Evolutionary conservation across 2,113 vertebrate species (phyloP).

Genomic region (Mesitornis unicolor): DNA sequence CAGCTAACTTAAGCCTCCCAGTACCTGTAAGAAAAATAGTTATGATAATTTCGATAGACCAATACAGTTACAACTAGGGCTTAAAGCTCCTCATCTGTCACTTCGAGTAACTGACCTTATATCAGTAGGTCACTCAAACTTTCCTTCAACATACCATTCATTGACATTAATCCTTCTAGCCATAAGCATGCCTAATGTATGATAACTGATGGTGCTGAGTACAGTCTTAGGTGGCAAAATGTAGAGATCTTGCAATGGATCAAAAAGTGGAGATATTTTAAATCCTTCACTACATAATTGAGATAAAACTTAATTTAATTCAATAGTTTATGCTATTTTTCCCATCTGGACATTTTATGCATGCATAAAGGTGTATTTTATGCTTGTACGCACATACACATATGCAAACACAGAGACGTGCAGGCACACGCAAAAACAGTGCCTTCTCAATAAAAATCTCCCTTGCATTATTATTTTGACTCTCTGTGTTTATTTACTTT

Average conservation of each 20-base stretch:
- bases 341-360: neutral
- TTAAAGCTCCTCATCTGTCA: neutral
- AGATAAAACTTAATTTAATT: neutral
- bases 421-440: neutral
- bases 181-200: neutral
- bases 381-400: neutral
- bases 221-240: neutral
- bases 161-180: neutral
- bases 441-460: neutral
- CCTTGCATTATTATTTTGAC: neutral
- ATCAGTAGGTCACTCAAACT: neutral
- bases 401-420: neutral
- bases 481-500: neutral
- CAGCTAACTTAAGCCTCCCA: neutral
- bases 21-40: neutral
- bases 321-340: neutral
- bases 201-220: neutral
- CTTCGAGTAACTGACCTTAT: neutral
- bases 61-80: neutral
- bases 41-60: fast-evolving
- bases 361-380: neutral
- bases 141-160: neutral
- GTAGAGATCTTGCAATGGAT: neutral
- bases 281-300: neutral
- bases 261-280: neutral